Conservation (phyloP, 1,140 invertebrate genomes). For the Eurosta solidaginis region DNA sequence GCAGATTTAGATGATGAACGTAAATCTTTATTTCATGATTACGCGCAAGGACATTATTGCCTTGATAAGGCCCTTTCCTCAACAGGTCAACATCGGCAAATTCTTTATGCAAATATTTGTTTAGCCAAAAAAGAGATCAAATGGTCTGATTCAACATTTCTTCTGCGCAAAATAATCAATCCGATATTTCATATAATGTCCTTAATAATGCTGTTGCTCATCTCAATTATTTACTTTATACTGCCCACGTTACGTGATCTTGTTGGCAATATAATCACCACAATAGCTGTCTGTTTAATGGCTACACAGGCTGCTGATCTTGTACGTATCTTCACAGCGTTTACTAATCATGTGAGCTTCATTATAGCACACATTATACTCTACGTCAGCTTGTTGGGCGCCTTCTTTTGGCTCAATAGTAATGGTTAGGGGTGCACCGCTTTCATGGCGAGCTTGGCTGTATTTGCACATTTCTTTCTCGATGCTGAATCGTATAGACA, state of each 20-base stretch:
- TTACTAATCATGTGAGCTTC: slow-evolving; percentile 77
- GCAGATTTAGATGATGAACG: slow-evolving; percentile 52
- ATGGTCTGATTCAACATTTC: slow-evolving; percentile 73
- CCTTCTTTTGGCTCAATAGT: slow-evolving; percentile 84
- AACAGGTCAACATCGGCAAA: slow-evolving; percentile 43
- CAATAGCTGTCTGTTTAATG: slow-evolving; percentile 76
- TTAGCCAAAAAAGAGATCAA: slow-evolving; percentile 69
- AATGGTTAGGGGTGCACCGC: slow-evolving; percentile 76
- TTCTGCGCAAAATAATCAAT: slow-evolving; percentile 75
- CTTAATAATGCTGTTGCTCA: slow-evolving; percentile 71
- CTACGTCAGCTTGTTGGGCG: slow-evolving; percentile 73
- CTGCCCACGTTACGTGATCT: slow-evolving; percentile 79
- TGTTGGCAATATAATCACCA: slow-evolving; percentile 82
- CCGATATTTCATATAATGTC: slow-evolving; percentile 75
- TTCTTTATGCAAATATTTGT: slow-evolving; percentile 75
- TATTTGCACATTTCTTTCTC: slow-evolving; percentile 81
- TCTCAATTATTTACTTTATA: slow-evolving; percentile 80
- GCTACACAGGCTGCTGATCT: slow-evolving; percentile 75
- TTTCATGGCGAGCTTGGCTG: slow-evolving; percentile 70
- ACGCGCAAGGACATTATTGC: slow-evolving; percentile 75
- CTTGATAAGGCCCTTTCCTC: slow-evolving; percentile 67
- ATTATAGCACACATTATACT: slow-evolving; percentile 76
- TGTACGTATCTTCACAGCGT: slow-evolving; percentile 78
- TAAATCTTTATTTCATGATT: slow-evolving; percentile 68
- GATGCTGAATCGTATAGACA: slow-evolving; percentile 68